Percentiles rank a stretch among this genome's conserved stretches.
These are phyloP conservation scores for Adineta ricciae DNA, from an alignment of 2,888 invertebrate species.

Conservation along the genomic window DNA sequence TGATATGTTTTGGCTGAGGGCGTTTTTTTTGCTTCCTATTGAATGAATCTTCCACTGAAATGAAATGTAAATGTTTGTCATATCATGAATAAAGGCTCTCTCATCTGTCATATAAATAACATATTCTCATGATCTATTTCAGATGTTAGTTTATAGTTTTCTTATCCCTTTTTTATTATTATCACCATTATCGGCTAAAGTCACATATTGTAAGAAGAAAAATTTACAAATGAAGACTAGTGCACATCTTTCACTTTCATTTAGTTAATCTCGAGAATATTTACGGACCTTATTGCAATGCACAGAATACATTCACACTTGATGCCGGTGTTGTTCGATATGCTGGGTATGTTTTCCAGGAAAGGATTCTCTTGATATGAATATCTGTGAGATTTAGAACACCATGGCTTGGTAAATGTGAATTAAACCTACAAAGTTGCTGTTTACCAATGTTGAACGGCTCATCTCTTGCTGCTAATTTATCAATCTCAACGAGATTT, in stretches of 20 bases:
- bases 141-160: background rate
- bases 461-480: background rate
- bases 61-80: background rate
- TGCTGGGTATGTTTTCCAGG: background rate
- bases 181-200: background rate
- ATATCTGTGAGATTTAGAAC: background rate
- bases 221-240: background rate
- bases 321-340: background rate
- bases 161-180: background rate
- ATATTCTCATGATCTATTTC: background rate
- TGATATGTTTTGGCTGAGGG: background rate
- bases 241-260: background rate
- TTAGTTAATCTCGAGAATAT: slow-evolving; percentile 2
- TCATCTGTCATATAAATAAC: background rate
- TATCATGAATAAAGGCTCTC: background rate
- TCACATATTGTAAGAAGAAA: background rate
- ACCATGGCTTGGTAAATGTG: background rate
- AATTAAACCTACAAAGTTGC: background rate
- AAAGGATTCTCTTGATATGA: background rate
- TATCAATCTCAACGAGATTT: background rate
- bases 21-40: background rate
- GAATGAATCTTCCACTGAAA: background rate
- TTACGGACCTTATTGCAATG: background rate
- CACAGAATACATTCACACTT: background rate
- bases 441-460: background rate